Percentiles rank a stretch among this genome's conserved stretches.
phyloP scores from a whole-genome alignment of 2,888 invertebrate species.

The Mesodorylaimus sp. region DNA sequence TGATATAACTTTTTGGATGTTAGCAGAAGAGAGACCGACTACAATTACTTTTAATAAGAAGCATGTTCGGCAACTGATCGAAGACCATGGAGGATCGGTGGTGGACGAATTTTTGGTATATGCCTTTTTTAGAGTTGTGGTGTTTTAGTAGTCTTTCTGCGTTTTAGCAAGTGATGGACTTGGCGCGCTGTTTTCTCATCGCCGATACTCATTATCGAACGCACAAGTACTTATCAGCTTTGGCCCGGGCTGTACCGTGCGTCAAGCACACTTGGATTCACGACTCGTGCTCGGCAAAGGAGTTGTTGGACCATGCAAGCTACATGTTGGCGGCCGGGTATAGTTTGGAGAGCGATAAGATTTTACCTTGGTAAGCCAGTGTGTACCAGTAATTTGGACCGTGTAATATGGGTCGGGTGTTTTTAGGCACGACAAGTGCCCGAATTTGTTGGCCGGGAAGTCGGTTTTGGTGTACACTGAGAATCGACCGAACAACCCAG shows the following conservation, averaged over 20 bases:
- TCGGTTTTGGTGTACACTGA: slow-evolving; percentile 17
- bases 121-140: too few relatives aligned
- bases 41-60: slow-evolving; percentile 19
- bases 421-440: slow-evolving; percentile 14
- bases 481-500: slow-evolving; percentile 10
- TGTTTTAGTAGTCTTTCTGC: neutral
- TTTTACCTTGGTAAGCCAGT: slow-evolving; percentile 25
- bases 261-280: slow-evolving; percentile 54
- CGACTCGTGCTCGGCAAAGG: slow-evolving; percentile 40
- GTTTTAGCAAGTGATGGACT: neutral
- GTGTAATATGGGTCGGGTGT: neutral
- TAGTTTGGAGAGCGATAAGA: slow-evolving; percentile 15
- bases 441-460: slow-evolving; percentile 17
- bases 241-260: slow-evolving; percentile 47
- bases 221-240: slow-evolving; percentile 51
- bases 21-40: neutral
- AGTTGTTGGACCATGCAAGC: neutral
- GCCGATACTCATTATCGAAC: slow-evolving; percentile 53
- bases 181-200: slow-evolving; percentile 27
- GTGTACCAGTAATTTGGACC: slow-evolving; percentile 9
- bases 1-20: too few relatives aligned
- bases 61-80: slow-evolving; percentile 18
- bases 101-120: slow-evolving; percentile 19
- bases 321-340: slow-evolving; percentile 29
- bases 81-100: slow-evolving; percentile 19